phyloP scores from a whole-genome alignment of 2,888 invertebrate species.

The Sphaeridia pumilis region DNA sequence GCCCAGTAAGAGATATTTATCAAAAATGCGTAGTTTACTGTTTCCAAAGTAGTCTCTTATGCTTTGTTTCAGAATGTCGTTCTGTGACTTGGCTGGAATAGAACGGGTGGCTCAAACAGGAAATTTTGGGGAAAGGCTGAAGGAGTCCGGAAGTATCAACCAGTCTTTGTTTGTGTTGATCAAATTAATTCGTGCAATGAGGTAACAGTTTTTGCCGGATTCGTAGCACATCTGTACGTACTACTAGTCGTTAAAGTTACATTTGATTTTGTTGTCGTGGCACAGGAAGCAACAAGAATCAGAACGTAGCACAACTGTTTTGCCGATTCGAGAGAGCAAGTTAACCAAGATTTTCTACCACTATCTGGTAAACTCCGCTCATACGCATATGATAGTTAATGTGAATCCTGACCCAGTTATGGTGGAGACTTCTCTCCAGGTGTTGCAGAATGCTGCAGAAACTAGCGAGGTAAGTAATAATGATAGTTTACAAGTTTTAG shows the following conservation, averaged over 20 bases:
- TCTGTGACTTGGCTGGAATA: constrained; percentile 86
- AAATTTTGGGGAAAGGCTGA: constrained; percentile 58
- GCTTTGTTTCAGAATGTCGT: constrained; percentile 51
- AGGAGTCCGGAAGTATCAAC: constrained; percentile 81
- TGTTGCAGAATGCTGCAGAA: constrained; percentile 67
- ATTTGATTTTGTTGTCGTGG: no score
- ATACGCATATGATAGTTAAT: constrained; percentile 70
- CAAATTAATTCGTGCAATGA: constrained; percentile 54
- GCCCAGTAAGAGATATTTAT: constrained; percentile 13
- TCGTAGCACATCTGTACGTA: no score
- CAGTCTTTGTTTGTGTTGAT: constrained; percentile 74
- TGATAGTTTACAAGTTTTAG: no score
- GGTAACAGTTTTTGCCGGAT: no score
- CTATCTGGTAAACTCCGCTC: constrained; percentile 59
- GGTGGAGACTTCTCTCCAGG: constrained; percentile 70
- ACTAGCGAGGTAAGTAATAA: constrained; percentile 40
- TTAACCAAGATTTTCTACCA: constrained; percentile 72
- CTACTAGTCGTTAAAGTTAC: no score
- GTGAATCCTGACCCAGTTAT: constrained; percentile 61
- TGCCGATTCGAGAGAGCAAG: constrained; percentile 72
- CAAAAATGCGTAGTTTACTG: no score
- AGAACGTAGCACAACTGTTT: constrained; percentile 38
- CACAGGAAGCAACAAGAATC: constrained; percentile 39
- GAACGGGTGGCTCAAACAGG: constrained; percentile 65
- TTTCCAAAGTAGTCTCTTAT: no score